A percentile compares a stretch with the other conserved stretches of the same genome.
Evolutionary conservation across 2,888 invertebrate genomes (phyloP).

Genomic region (Diachrysia chrysitis): DNA sequence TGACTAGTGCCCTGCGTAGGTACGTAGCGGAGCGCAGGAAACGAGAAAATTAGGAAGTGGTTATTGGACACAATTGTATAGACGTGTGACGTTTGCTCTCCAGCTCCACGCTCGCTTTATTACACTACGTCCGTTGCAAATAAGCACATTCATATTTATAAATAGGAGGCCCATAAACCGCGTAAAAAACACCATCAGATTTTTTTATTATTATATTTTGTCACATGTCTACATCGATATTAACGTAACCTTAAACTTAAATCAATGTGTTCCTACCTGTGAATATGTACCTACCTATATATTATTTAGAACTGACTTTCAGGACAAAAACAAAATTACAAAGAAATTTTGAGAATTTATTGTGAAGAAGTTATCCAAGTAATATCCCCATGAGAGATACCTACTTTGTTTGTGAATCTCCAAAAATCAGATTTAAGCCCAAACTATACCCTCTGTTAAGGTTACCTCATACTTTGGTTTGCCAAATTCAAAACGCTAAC

Average conservation of each 20-base stretch:
- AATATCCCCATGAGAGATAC: constrained; percentile 4
- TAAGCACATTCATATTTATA: constrained; percentile 26
- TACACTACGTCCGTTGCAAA: constrained; percentile 29
- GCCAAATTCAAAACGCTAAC: neutral
- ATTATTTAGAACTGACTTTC: neutral
- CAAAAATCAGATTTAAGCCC: neutral
- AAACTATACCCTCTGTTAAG: neutral
- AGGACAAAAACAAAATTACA: neutral
- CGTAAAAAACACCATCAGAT: neutral
- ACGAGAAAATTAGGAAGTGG: constrained; percentile 87
- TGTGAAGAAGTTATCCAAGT: constrained; percentile 1
- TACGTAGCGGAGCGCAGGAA: constrained; percentile 68
- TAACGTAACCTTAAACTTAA: neutral
- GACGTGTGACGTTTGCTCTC: constrained; percentile 46
- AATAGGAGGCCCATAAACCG: neutral
- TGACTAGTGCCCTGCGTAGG: constrained; percentile 2
- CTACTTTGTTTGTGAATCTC: neutral
- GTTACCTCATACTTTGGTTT: neutral
- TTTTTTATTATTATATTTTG: neutral
- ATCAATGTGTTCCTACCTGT: neutral
- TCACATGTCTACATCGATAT: neutral
- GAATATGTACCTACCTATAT: too few relatives aligned
- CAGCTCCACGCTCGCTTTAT: constrained; percentile 34
- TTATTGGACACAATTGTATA: constrained; percentile 84
- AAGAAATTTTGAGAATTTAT: neutral